Evolutionary conservation across 2,113 vertebrate genomes (phyloP), one percentile per base, ranked within the genome.

Genomic region (Andinoacara biseriatus): DNA sequence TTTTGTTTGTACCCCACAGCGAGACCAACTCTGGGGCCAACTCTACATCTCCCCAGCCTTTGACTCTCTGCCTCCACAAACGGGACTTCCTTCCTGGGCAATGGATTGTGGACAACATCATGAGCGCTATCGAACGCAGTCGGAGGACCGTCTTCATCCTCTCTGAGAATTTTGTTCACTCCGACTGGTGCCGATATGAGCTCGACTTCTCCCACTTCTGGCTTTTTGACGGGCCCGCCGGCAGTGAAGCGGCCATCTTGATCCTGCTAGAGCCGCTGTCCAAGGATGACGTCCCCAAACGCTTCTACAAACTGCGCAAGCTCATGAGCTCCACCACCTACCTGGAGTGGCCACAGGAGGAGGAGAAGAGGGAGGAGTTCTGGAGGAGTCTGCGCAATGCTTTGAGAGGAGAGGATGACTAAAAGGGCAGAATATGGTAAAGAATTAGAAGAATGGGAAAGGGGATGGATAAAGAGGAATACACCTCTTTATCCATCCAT

Each of bases 131-230:
- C 0, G 97, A 99, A 78, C 96, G 93, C 87, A 98, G 97, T 90
- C 94, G 90, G 58, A 95, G 95, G 5, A 97, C 97, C 0, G 84
- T 98, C 46, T 98, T 98, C 58, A 90, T 99, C 88, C 95, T 98
- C 3, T 98, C 97, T 0, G 93, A 97, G 83, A 96, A 97, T 89
- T 99, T 99, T 24, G 96, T 99, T 56, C 94, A 75, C 81, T 98
- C 97, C 0, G 97, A 98, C 82, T 99, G 98, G 98, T 99, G 98
- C 92, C 97, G 96, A n/a, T 98, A 98, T 0, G 98, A 99, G 80
- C 94, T 99, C 91, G 97, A 99, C 91, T 98, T 97, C 93, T 97
- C 97, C 0, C 97, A 98, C 59, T 98, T 98, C 84, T 96, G 97
- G 40, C 95, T 99, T 69, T 96, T 98, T 3, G 96, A 98, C 0